Evolutionary conservation across 2,797 vertebrate species (phyloP), one percentile per base, ranked within the genome.

Genomic region (Odontamblyopus lacepedii): DNA sequence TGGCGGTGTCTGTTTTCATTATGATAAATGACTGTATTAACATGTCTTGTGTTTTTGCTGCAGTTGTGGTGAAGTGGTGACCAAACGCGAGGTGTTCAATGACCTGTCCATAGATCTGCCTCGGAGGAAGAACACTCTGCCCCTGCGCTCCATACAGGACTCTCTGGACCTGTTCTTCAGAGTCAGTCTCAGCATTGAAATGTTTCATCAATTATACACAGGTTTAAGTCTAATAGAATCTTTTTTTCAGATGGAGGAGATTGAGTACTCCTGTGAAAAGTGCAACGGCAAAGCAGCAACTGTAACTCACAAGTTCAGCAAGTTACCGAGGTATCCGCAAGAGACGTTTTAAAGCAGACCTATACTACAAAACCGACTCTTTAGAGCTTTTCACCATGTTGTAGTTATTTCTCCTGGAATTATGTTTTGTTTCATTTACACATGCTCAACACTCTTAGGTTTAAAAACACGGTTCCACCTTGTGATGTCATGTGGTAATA

Each of bases 261-360:
- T 99, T 0, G 98, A 99, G 74, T 99, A 99, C 90, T 97, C 96
- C 0, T 99, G 98, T 92, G 98, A 99, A 83, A 99, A 98, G 80
- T 99, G 98, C 90, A 95, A 92, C 60, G 95, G 96, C 6, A 99
- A 98, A 81, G 92, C 94, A 60, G 98, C 98, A 2, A 94, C 96
- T 38, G 98, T 99, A 72, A 94, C 88, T 0, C 98, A 99, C 88
- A 99, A 99, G 91, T 99, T 99, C 92, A 98, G 96, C 91, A 95
- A 95, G 82, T 92, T 99, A 66, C 98, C 97, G 77, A 97, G 98
- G 98, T 97, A 94, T 51, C 13, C 26, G 23, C 15, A 11, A 27
- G 79, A 73, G 30, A 35, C 2, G 1, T 23, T 56, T 56, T 16
- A 60, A 16, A 19, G 18, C 32, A 35, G 16, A 6, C 1, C 8